Percentiles rank a stretch among this genome's conserved stretches.
Evolutionary conservation across 2,888 invertebrate species (phyloP).

Genomic region (Napeogenes inachia): DNA sequence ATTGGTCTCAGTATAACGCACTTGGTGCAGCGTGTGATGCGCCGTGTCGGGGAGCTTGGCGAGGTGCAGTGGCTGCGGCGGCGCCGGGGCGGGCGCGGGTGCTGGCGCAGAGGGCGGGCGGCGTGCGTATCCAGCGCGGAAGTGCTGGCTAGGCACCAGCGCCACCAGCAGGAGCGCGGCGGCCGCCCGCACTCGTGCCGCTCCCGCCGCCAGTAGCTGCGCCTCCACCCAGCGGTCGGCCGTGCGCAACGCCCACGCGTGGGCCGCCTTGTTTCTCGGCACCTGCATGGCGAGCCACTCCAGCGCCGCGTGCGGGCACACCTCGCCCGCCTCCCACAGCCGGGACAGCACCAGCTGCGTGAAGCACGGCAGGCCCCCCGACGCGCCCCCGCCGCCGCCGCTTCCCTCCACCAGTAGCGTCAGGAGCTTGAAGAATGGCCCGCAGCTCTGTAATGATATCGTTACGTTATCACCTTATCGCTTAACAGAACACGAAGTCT

Average conservation of each 20-base stretch:
- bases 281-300: slow-evolving; percentile 93
- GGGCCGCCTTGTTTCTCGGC: slow-evolving; percentile 92
- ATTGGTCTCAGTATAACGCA: slow-evolving; percentile 21
- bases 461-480: neutral
- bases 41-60: slow-evolving; percentile 69
- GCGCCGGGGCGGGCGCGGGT: slow-evolving; percentile 68
- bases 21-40: slow-evolving; percentile 76
- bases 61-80: slow-evolving; percentile 47
- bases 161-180: slow-evolving; percentile 93
- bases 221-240: slow-evolving; percentile 94
- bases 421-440: slow-evolving; percentile 94
- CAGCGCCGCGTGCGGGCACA: slow-evolving; percentile 92
- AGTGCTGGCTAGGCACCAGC: slow-evolving; percentile 92
- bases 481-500: no score
- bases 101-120: slow-evolving; percentile 71
- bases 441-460: slow-evolving; percentile 79
- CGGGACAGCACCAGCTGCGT: slow-evolving; percentile 91
- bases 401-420: slow-evolving; percentile 91
- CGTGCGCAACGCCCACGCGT: slow-evolving; percentile 94
- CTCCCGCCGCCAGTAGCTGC: slow-evolving; percentile 89
- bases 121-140: slow-evolving; percentile 90
- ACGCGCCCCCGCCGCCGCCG: slow-evolving; percentile 81
- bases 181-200: slow-evolving; percentile 89
- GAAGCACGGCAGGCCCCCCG: slow-evolving; percentile 92
- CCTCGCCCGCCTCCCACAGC: slow-evolving; percentile 93